Conservation (phyloP, 2,888 invertebrate species). For the Acleris cristana region DNA sequence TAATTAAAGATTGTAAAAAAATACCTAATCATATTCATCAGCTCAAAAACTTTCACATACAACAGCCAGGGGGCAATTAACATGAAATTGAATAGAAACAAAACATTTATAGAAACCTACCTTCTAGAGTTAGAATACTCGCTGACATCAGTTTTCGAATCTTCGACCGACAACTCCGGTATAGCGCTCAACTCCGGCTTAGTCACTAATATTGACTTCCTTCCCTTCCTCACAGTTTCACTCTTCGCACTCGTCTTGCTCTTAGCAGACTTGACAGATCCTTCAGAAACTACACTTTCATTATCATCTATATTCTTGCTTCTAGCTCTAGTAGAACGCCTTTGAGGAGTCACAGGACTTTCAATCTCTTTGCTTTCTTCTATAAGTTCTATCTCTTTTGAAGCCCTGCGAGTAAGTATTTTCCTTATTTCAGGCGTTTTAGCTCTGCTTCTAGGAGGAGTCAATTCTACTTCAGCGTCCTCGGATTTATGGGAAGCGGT, state of each 20-base stretch:
- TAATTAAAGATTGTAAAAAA: no score
- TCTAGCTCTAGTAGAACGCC: conserved; percentile 54
- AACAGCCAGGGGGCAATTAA: no score
- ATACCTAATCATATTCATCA: not conserved
- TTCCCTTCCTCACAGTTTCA: conserved; percentile 54
- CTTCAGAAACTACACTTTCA: conserved; percentile 65
- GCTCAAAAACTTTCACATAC: not conserved
- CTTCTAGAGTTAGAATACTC: conserved; percentile 66
- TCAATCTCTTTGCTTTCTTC: conserved; percentile 58
- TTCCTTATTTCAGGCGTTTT: conserved; percentile 70
- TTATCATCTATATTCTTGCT: conserved; percentile 66
- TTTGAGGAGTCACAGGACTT: conserved; percentile 58
- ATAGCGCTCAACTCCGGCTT: conserved; percentile 76
- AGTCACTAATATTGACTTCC: conserved; percentile 59
- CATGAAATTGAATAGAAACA: not conserved
- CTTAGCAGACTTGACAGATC: conserved; percentile 57
- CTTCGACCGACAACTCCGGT: conserved; percentile 69
- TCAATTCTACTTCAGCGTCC: conserved; percentile 38
- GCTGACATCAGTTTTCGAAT: conserved; percentile 51
- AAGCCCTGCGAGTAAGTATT: conserved; percentile 70
- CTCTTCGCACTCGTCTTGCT: conserved; percentile 57
- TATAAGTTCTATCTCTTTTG: conserved; percentile 62
- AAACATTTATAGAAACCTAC: conserved; percentile 44
- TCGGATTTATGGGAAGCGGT: conserved; percentile 59
- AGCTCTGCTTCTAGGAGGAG: conserved; percentile 52